Conservation (phyloP, 2,888 invertebrate species). For the Mythimna ferrago region DNA sequence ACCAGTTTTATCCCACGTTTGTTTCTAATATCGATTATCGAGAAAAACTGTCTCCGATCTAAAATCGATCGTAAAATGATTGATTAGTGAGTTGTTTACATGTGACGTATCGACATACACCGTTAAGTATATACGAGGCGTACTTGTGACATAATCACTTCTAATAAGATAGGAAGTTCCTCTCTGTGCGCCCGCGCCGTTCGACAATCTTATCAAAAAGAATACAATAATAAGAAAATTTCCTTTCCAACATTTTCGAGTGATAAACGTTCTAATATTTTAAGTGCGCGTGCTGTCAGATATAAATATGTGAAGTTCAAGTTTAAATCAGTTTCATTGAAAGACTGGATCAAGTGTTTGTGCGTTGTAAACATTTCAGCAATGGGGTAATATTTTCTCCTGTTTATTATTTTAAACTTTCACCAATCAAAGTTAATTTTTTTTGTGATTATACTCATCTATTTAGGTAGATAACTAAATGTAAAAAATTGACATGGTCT, state of each 20-base stretch:
- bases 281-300: conserved; percentile 1
- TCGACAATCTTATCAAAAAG: conserved; percentile 61
- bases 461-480: too few relatives aligned
- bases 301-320: background rate
- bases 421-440: background rate
- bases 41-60: conserved; percentile 8
- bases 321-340: conserved; percentile 6
- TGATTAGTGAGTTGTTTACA: conserved; percentile 37
- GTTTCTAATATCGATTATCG: conserved; percentile 1
- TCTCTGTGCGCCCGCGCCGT: conserved; percentile 32
- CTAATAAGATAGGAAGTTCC: conserved; percentile 53
- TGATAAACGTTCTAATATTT: conserved; percentile 11
- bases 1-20: background rate
- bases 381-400: conserved; percentile 52
- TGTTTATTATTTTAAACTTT: background rate
- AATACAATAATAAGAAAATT: conserved; percentile 49
- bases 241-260: conserved; percentile 34
- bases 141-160: conserved; percentile 48
- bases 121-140: conserved; percentile 21
- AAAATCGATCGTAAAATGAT: conserved; percentile 29
- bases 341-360: conserved; percentile 25
- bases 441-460: background rate
- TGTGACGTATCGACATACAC: conserved; percentile 12
- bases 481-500: too few relatives aligned
- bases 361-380: conserved; percentile 14